phyloP scores from a whole-genome alignment of 2,113 vertebrate species.

The Notarius lentiginosus region DNA sequence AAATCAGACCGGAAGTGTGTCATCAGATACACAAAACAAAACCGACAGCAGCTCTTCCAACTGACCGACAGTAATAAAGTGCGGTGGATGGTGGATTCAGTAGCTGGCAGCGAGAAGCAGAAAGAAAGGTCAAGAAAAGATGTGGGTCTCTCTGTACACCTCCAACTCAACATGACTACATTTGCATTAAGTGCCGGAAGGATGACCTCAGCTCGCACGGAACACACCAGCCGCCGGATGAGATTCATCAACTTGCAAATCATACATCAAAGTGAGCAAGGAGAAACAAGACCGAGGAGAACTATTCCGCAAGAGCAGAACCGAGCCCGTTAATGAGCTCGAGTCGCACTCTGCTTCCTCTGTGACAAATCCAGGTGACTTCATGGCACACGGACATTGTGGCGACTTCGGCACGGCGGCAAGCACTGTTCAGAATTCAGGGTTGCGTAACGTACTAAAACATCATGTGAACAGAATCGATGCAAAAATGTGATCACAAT shows the following conservation, averaged over 20 bases:
- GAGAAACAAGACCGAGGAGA: not conserved
- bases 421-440: not conserved
- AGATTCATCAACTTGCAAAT: conserved; percentile 82
- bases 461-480: not conserved
- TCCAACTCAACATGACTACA: conserved; percentile 47
- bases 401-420: not conserved
- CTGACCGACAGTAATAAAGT: not conserved
- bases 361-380: not conserved
- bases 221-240: conserved; percentile 72
- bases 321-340: not conserved
- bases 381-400: not conserved
- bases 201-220: conserved; percentile 72
- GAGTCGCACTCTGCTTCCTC: not conserved
- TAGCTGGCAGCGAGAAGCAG: not conserved
- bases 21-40: not conserved
- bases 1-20: not conserved
- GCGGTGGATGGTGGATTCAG: not conserved
- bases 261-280: conserved; percentile 75
- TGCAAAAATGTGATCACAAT: not conserved
- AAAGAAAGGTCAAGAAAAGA: conserved; percentile 68
- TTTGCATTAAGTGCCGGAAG: conserved; percentile 69
- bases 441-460: not conserved
- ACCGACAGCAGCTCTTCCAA: not conserved
- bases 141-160: conserved; percentile 7
- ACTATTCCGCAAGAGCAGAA: not conserved